These are phyloP conservation scores for Plebejus melissa DNA, from an alignment of 2,888 invertebrate genomes.

Conservation along the genomic window DNA sequence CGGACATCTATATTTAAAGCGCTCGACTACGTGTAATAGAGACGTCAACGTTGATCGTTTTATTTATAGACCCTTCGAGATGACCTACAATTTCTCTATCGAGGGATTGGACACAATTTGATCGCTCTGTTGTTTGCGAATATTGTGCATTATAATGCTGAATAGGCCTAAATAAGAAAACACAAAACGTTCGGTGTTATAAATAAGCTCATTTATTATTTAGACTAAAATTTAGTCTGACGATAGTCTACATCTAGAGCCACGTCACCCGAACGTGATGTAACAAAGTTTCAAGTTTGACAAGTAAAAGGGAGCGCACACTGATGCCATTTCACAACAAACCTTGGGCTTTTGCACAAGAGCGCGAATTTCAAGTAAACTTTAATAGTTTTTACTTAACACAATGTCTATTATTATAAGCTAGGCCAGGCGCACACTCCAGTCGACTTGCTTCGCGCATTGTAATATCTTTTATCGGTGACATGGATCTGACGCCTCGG, in stretches of 20 bases:
- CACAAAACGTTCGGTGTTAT: background rate
- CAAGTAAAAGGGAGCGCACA: slow-evolving; percentile 27
- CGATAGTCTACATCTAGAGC: background rate
- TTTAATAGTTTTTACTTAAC: slow-evolving; percentile 28
- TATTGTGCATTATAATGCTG: background rate
- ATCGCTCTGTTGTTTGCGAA: background rate
- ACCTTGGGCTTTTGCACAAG: slow-evolving; percentile 26
- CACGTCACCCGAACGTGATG: background rate
- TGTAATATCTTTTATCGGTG: background rate
- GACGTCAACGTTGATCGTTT: background rate
- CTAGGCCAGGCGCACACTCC: background rate
- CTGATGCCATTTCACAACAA: slow-evolving; percentile 22
- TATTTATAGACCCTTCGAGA: background rate
- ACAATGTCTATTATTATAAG: slow-evolving; percentile 27
- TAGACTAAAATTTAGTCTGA: background rate
- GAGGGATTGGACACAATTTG: background rate
- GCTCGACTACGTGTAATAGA: background rate
- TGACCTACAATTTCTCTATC: background rate
- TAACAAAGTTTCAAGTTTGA: slow-evolving; percentile 33
- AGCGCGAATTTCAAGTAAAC: slow-evolving; percentile 18
- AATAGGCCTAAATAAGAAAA: background rate
- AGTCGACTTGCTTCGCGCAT: background rate
- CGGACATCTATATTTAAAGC: slow-evolving; percentile 19
- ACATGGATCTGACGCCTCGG: background rate
- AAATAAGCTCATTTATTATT: background rate